Conservation (phyloP, 1,140 invertebrate genomes). For the Brachionus angularis region DNA sequence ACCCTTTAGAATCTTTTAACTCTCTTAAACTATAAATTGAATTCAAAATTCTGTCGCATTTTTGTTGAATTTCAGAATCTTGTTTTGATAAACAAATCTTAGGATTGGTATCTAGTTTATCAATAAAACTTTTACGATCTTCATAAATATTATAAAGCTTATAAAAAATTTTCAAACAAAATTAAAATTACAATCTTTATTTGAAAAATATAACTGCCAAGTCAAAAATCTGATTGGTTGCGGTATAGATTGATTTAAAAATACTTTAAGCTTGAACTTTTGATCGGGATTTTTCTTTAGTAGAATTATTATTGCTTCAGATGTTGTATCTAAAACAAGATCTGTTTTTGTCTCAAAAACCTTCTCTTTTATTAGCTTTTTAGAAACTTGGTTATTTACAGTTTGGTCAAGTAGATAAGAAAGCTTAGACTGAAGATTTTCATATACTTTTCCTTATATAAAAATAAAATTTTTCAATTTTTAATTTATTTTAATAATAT, state of each 20-base stretch:
- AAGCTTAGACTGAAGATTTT: conserved; percentile 28
- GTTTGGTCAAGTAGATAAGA: conserved; percentile 39
- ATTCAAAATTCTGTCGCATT: conserved; percentile 28
- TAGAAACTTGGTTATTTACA: conserved; percentile 37
- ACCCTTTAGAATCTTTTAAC: conserved; percentile 30
- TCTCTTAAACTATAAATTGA: not conserved
- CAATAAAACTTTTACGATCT: conserved; percentile 23
- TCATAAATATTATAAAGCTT: not conserved
- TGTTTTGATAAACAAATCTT: not conserved
- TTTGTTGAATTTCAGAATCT: conserved; percentile 37
- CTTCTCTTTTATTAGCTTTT: conserved; percentile 12
- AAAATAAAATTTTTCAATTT: not conserved
- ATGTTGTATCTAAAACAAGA: conserved; percentile 30
- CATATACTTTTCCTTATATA: not conserved
- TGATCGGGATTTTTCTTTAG: conserved; percentile 37
- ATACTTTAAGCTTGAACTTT: conserved; percentile 42
- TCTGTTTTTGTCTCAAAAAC: conserved; percentile 40
- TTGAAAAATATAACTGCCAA: conserved; percentile 32
- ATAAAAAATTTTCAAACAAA: not conserved
- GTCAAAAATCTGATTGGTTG: conserved; percentile 41
- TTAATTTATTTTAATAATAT: not conserved
- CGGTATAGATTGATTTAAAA: conserved; percentile 41
- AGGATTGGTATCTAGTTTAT: conserved; percentile 29
- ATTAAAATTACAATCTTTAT: not conserved
- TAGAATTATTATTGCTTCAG: conserved; percentile 21